phyloP scores from a whole-genome alignment of 2,113 vertebrate species.

The Puntigrus tetrazona region DNA sequence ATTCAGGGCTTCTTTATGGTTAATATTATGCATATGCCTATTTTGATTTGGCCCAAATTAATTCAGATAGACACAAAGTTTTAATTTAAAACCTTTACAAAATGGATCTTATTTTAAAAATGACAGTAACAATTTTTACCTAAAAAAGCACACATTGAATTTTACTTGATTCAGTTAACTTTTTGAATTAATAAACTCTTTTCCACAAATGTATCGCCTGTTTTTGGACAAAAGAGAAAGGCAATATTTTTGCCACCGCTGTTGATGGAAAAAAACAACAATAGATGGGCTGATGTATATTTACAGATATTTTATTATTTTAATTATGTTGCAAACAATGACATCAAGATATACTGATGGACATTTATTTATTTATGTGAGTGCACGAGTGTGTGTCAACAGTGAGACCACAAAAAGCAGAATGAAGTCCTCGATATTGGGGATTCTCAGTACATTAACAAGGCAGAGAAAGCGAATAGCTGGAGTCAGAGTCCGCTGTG shows the following conservation, averaged over 20 bases:
- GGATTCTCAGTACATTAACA: constrained; percentile 73
- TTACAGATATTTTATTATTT: constrained; percentile 76
- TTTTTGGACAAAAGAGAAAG: no score
- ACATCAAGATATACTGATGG: constrained; percentile 82
- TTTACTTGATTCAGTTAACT: no score
- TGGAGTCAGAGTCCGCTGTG: constrained; percentile 45
- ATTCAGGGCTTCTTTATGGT: not conserved
- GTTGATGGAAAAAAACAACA: constrained; percentile 23
- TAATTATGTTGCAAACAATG: constrained; percentile 82
- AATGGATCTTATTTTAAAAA: not conserved
- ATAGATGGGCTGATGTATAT: constrained; percentile 61
- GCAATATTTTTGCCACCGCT: not conserved
- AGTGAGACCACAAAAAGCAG: constrained; percentile 78
- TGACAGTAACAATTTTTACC: not conserved
- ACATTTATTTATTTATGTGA: constrained; percentile 75
- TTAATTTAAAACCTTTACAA: not conserved
- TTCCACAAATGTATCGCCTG: no score
- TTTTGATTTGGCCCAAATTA: not conserved
- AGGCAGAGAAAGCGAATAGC: constrained; percentile 73
- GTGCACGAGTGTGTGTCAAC: constrained; percentile 70
- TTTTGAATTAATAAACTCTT: not conserved
- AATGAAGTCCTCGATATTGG: constrained; percentile 68
- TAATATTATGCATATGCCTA: not conserved
- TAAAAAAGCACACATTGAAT: no score
- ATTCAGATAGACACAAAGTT: not conserved